A percentile compares a stretch with the other conserved stretches of the same genome.
These are phyloP conservation scores for Cisticola juncidis DNA, from an alignment of 2,113 vertebrate genomes.

Conservation along the genomic window DNA sequence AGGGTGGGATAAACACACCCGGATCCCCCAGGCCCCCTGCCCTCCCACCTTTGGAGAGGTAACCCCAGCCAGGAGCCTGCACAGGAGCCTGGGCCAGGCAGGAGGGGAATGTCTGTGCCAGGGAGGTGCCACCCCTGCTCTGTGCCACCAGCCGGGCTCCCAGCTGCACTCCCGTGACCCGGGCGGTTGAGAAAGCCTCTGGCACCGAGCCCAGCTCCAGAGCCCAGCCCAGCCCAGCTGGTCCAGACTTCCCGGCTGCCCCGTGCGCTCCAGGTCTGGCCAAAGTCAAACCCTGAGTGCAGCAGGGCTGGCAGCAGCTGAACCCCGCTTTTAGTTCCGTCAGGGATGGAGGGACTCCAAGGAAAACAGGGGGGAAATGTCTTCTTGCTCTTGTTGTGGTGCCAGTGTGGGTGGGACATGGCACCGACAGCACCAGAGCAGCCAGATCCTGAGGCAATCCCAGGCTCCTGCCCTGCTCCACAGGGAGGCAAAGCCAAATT, in stretches of 20 bases:
- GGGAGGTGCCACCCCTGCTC: neutral
- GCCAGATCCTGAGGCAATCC: accelerated
- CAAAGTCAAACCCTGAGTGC: neutral
- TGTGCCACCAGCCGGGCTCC: neutral
- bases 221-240: constrained; percentile 37
- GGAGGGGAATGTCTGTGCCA: neutral
- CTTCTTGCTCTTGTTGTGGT: accelerated
- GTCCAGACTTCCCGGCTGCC: constrained; percentile 11
- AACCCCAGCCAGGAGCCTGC: neutral
- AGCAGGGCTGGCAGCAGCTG: neutral
- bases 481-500: neutral
- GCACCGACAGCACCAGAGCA: accelerated
- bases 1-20: neutral
- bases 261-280: neutral
- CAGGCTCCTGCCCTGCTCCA: neutral
- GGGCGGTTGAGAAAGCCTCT: constrained; percentile 43
- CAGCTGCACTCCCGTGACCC: neutral
- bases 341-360: neutral
- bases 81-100: neutral
- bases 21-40: accelerated
- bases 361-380: accelerated
- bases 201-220: constrained; percentile 38
- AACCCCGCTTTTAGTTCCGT: neutral
- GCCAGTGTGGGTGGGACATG: accelerated
- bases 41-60: neutral